These are phyloP conservation scores for Patiria miniata DNA, from an alignment of 35 echinoderm and acorn worm species.

Conservation along the genomic window DNA sequence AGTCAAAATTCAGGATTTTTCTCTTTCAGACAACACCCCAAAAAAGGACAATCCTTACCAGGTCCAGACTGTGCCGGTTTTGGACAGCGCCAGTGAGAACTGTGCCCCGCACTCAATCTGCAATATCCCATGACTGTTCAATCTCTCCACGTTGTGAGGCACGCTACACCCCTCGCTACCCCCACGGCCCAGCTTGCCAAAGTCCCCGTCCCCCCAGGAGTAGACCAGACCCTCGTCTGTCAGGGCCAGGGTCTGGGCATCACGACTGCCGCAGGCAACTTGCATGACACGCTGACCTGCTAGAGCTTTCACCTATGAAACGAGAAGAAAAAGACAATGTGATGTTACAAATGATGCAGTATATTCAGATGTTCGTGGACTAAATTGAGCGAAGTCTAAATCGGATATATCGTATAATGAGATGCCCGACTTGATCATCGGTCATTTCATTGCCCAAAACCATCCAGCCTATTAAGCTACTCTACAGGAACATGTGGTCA, in stretches of 20 bases:
- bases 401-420: no score
- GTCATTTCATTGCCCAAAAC: no score
- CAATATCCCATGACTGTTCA: constrained; percentile 88
- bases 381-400: no score
- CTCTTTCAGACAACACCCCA: no score
- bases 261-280: constrained; percentile 91
- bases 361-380: no score
- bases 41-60: constrained; percentile 50
- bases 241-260: constrained; percentile 89
- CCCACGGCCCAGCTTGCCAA: constrained; percentile 92
- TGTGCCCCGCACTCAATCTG: constrained; percentile 98
- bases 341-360: no score
- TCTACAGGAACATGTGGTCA: no score
- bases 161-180: constrained; percentile 90
- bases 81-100: constrained; percentile 92
- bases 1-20: no score
- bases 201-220: constrained; percentile 98
- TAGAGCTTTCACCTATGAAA: constrained; percentile 75
- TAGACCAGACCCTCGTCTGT: constrained; percentile 95
- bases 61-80: constrained; percentile 86
- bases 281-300: constrained; percentile 68
- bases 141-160: constrained; percentile 92
- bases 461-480: no score
- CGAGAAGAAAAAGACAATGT: background rate
- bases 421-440: no score